Evolutionary conservation across 92 coral and sea anemone species (phyloP), one percentile per base, ranked within the genome.

Genomic region (Umimayanthus chanpuru): DNA sequence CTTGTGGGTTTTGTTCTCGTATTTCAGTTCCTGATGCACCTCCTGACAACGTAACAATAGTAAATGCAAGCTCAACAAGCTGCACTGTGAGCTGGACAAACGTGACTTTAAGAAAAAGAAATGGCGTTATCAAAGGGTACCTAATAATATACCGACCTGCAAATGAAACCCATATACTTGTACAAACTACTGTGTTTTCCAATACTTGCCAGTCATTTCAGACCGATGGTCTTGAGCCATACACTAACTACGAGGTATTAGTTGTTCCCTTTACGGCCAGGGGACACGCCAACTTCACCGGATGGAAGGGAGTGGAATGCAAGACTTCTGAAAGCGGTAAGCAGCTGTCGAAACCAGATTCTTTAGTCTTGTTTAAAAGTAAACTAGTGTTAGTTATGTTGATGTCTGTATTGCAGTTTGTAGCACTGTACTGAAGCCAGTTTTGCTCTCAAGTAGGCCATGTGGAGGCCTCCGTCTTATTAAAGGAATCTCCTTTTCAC

Each of bases 181-280:
- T 25, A 6, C 66, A 65, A 25, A 8, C 15, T 5, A 73, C n/a
- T 0, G 14, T 82, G 0, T 15, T 26, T 36, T 23, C 55, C 9
- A 16, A 80, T 16, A 11, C 12, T 5, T 6, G 66, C 11, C 11
- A 12, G 26, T 1, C 50, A 20, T 9, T 73, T 5, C 15, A 32
- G 56, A 56, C 55, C 25, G 30, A 21, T 39, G 76, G 73, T 12
- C 88, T 89, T 0, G 39, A 41, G 50, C 88, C 88, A 20, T 43
- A 81, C 83, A 76, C 55, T 15, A 23, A 47, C 36, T 89, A 89
- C 68, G 50, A 61, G 8, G 14, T 89, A n/a, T 43, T 81, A 53
- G 82, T 89, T 3, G 83, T 86, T 44, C 88, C 82, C 11, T 82
- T 89, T 82, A 89, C 91, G 64, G 38, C 73, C 55, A 55, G 41